These are phyloP conservation scores for Archilochus colubris DNA, from an alignment of 2,113 vertebrate genomes.

Conservation along the genomic window DNA sequence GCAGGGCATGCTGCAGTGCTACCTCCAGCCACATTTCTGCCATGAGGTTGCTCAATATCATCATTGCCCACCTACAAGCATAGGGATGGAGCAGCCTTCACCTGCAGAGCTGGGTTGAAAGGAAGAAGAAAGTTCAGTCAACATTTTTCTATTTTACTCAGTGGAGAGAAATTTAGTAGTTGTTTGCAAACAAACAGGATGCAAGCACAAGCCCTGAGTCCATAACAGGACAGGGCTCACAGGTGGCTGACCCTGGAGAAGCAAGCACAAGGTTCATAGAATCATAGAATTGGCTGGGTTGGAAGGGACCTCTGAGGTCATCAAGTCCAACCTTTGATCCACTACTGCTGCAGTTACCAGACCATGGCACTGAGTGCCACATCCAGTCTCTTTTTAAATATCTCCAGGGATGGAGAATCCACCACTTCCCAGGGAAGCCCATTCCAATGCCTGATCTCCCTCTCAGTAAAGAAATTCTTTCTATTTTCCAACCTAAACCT, in stretches of 20 bases:
- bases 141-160: constrained; percentile 1
- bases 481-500: no score
- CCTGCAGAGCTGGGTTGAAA: background rate
- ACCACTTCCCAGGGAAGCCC: no score
- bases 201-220: background rate
- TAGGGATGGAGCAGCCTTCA: background rate
- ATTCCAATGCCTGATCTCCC: no score
- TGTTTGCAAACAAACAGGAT: background rate
- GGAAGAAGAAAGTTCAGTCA: constrained; percentile 1
- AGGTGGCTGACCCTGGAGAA: background rate
- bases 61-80: background rate
- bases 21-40: background rate
- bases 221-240: background rate
- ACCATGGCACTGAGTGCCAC: no score
- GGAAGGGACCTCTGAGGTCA: no score
- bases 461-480: no score
- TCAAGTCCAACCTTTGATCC: no score
- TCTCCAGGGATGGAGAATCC: no score
- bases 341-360: no score
- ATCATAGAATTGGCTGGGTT: no score
- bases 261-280: background rate
- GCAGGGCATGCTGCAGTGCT: background rate
- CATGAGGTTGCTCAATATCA: background rate
- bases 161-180: background rate
- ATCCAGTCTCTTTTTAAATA: no score